Evolutionary conservation across 2,888 invertebrate genomes (phyloP).

Genomic region (Stenurella melanura): DNA sequence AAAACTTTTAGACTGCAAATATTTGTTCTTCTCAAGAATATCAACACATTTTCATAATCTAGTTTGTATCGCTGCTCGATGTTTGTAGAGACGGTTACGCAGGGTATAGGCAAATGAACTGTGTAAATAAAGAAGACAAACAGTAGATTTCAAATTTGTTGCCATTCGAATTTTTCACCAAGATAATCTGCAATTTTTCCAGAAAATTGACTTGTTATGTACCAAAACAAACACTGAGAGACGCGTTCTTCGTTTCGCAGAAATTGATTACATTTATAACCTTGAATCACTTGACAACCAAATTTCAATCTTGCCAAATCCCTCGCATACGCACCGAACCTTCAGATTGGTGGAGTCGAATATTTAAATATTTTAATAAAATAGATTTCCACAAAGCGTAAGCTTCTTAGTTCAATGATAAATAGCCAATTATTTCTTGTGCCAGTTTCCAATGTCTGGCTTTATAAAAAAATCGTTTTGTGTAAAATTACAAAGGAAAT

Average conservation of each 20-base stretch:
- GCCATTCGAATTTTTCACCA: constrained; percentile 67
- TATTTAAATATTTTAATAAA: constrained; percentile 40
- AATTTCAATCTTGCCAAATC: constrained; percentile 64
- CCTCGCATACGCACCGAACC: constrained; percentile 42
- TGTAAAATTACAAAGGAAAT: background rate
- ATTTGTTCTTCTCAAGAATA: constrained; percentile 14
- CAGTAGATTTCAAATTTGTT: constrained; percentile 68
- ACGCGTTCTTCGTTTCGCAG: constrained; percentile 58
- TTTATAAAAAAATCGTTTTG: background rate
- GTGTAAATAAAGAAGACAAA: constrained; percentile 67
- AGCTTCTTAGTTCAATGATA: constrained; percentile 2
- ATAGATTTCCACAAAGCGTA: background rate
- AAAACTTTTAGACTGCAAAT: constrained; percentile 8
- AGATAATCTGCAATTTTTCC: constrained; percentile 68
- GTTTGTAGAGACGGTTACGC: constrained; percentile 28
- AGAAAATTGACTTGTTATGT: constrained; percentile 67
- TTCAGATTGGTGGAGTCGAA: constrained; percentile 42
- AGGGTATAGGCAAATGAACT: constrained; percentile 47
- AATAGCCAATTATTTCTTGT: constrained; percentile 16
- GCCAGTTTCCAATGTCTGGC: background rate
- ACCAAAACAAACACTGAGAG: constrained; percentile 64
- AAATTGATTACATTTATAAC: constrained; percentile 70
- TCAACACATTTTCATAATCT: constrained; percentile 36
- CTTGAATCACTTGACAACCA: constrained; percentile 62
- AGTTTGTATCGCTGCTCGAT: constrained; percentile 24